phyloP scores from a whole-genome alignment of 92 coral and sea anemone genomes.

The Porites divaricata region DNA sequence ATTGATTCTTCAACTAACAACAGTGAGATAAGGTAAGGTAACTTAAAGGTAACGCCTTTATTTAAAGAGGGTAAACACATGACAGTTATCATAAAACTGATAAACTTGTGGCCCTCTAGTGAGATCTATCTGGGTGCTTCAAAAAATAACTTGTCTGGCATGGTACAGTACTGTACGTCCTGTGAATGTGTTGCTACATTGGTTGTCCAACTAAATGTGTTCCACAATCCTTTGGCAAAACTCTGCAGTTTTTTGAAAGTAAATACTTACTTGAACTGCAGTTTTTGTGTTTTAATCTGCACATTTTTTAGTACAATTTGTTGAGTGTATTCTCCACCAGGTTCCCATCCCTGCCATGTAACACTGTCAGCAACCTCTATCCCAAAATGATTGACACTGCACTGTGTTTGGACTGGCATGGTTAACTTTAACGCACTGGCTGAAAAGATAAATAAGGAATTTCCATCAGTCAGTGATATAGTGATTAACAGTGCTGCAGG shows the following conservation, averaged over 20 bases:
- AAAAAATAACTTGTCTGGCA: too few relatives aligned
- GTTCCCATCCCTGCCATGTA: slow-evolving; percentile 99
- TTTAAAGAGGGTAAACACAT: too few relatives aligned
- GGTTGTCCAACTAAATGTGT: too few relatives aligned
- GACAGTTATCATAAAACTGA: too few relatives aligned
- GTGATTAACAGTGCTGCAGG: too few relatives aligned
- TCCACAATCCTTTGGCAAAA: neutral
- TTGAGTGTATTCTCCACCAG: slow-evolving; percentile 98
- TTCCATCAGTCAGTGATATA: neutral
- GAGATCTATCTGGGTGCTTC: too few relatives aligned
- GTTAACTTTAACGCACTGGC: neutral
- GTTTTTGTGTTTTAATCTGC: slow-evolving; percentile 96
- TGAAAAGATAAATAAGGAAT: neutral
- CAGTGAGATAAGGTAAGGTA: too few relatives aligned
- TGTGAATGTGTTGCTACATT: too few relatives aligned
- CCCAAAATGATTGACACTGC: slow-evolving; percentile 65
- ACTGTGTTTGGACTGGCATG: slow-evolving; percentile 54
- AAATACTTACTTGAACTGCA: slow-evolving; percentile 86
- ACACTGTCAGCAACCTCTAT: slow-evolving; percentile 92
- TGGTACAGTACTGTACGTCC: too few relatives aligned
- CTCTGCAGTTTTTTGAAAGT: neutral
- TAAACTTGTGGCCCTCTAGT: too few relatives aligned
- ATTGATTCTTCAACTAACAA: too few relatives aligned
- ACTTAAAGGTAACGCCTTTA: too few relatives aligned
- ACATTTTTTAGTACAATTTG: slow-evolving; percentile 95